These are phyloP conservation scores for Calliphora vicina DNA, from an alignment of 1,140 invertebrate genomes.

Conservation along the genomic window DNA sequence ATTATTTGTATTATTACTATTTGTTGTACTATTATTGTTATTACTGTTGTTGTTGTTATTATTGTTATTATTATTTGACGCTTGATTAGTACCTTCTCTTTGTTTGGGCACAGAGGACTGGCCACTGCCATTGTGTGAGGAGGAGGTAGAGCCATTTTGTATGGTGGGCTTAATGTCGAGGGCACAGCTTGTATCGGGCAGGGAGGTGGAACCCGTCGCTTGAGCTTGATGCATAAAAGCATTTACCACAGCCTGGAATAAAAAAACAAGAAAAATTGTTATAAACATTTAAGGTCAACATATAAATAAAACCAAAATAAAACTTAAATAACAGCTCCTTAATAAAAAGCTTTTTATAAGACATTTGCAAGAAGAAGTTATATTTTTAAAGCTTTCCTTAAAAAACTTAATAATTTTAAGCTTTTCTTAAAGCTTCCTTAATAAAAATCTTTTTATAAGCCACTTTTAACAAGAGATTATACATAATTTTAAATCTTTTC, in stretches of 20 bases:
- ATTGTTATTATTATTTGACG: slow-evolving; percentile 49
- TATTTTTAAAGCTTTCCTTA: too few species aligned
- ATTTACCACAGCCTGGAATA: slow-evolving; percentile 60
- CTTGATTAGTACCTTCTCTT: slow-evolving; percentile 75
- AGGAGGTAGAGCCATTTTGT: slow-evolving; percentile 57
- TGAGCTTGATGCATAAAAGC: slow-evolving; percentile 64
- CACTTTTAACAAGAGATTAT: not conserved
- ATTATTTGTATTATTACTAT: slow-evolving; percentile 51
- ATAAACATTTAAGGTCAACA: not conserved
- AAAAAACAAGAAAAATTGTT: not conserved
- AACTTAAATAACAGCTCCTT: too few species aligned
- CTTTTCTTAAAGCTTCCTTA: too few species aligned
- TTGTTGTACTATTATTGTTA: slow-evolving; percentile 45
- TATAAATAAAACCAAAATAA: too few species aligned
- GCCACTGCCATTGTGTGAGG: slow-evolving; percentile 43
- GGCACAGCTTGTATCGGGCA: slow-evolving; percentile 67
- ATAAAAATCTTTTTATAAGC: not conserved
- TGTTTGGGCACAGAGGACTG: slow-evolving; percentile 69
- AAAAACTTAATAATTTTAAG: too few species aligned
- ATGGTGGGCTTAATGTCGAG: slow-evolving; percentile 78
- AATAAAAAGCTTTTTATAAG: not conserved
- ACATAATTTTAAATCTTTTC: too few species aligned
- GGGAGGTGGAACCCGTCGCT: slow-evolving; percentile 65
- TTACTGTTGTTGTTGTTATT: slow-evolving; percentile 58
- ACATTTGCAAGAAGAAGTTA: not conserved